Conservation (phyloP, 2,113 vertebrate species). For the Progne subis region DNA sequence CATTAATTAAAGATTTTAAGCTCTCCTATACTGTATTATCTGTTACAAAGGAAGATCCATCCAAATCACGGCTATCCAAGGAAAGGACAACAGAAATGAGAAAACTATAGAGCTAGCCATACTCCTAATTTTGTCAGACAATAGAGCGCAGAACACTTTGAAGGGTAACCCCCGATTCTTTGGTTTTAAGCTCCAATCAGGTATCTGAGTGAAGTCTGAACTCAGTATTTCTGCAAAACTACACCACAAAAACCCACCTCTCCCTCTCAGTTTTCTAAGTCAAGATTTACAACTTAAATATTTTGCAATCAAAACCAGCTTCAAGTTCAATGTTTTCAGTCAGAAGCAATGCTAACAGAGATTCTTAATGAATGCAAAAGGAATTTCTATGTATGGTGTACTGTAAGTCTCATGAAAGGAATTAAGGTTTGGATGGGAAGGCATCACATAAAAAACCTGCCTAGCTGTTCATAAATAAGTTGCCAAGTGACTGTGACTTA, state of each 20-base stretch:
- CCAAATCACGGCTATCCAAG: not conserved
- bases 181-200: not conserved
- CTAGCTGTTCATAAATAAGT: not conserved
- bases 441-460: not conserved
- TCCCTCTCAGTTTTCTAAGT: not conserved
- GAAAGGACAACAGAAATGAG: not conserved
- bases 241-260: not conserved
- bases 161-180: not conserved
- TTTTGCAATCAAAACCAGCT: not conserved
- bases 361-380: not conserved
- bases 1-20: not conserved
- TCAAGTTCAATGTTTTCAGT: not conserved
- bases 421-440: not conserved
- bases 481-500: not conserved
- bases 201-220: not conserved
- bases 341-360: not conserved
- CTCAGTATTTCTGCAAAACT: not conserved
- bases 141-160: not conserved
- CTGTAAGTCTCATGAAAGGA: accelerated
- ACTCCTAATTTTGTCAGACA: not conserved
- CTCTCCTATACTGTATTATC: not conserved
- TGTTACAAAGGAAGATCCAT: not conserved
- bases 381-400: not conserved
- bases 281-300: not conserved
- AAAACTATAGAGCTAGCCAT: not conserved